phyloP scores from a whole-genome alignment of 2,113 vertebrate species.

The Chaetura pelagica region DNA sequence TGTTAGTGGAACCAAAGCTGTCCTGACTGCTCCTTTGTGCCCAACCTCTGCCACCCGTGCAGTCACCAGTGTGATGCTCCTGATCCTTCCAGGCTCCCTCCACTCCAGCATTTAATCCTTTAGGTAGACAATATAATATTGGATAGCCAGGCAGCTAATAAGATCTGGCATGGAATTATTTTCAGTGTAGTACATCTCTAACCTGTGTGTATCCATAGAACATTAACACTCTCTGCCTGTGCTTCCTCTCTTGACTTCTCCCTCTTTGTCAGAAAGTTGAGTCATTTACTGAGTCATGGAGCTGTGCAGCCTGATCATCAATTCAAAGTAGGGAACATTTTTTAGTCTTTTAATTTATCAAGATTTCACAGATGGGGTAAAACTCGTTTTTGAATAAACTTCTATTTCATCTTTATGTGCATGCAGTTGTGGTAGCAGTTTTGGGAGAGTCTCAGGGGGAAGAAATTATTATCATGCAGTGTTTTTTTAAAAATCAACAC shows the following conservation, averaged over 20 bases:
- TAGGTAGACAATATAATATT: slow-evolving; percentile 73
- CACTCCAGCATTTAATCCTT: slow-evolving; percentile 81
- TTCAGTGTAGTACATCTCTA: background rate
- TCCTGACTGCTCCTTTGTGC: slow-evolving; percentile 85
- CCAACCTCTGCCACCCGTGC: slow-evolving; percentile 87
- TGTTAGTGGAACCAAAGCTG: slow-evolving; percentile 84
- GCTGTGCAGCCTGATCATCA: background rate
- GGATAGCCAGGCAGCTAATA: slow-evolving; percentile 71
- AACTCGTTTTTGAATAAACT: background rate
- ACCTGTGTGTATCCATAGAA: rapidly evolving
- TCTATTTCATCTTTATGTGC: background rate
- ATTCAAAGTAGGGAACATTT: background rate
- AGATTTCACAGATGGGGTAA: background rate
- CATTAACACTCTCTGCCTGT: rapidly evolving
- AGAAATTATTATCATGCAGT: background rate
- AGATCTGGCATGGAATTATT: slow-evolving; percentile 78
- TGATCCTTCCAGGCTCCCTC: slow-evolving; percentile 82
- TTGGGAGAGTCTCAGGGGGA: background rate
- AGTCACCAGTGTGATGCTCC: slow-evolving; percentile 77
- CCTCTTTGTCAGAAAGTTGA: background rate
- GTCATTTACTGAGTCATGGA: background rate
- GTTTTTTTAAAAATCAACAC: background rate
- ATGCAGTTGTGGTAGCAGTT: background rate
- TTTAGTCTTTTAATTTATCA: background rate
- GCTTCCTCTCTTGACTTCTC: background rate